A percentile compares a stretch with the other conserved stretches of the same genome.
phyloP scores from a whole-genome alignment of 53 echinoderm and acorn worm genomes.

The Stichopus horrens region DNA sequence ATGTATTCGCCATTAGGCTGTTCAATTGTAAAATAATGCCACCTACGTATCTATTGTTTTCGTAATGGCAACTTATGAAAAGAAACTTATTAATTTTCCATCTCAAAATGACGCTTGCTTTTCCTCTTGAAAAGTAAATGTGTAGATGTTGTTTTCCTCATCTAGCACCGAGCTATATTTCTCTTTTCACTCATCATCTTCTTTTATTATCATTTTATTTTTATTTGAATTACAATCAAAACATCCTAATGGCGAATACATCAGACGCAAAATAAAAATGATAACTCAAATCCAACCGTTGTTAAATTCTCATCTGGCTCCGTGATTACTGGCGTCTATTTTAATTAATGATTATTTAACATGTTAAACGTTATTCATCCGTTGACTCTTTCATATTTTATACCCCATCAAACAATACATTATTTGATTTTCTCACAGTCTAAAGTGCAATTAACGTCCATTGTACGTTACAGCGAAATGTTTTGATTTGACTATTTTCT shows the following conservation, averaged over 20 bases:
- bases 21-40: neutral
- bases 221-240: neutral
- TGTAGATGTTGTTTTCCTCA: no score
- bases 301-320: constrained; percentile 28
- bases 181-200: no score
- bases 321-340: constrained; percentile 10
- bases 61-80: neutral
- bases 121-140: no score
- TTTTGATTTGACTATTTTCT: no score
- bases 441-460: constrained; percentile 1
- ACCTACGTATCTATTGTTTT: neutral
- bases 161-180: no score
- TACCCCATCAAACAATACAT: neutral
- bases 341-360: neutral
- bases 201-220: no score
- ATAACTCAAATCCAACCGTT: constrained; percentile 28
- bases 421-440: neutral
- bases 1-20: neutral
- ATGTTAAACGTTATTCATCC: neutral
- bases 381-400: neutral
- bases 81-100: neutral
- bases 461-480: neutral
- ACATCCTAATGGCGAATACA: neutral
- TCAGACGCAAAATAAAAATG: neutral
- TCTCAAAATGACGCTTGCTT: neutral